Conservation (phyloP, 2,888 invertebrate genomes). For the Patella pellucida region DNA sequence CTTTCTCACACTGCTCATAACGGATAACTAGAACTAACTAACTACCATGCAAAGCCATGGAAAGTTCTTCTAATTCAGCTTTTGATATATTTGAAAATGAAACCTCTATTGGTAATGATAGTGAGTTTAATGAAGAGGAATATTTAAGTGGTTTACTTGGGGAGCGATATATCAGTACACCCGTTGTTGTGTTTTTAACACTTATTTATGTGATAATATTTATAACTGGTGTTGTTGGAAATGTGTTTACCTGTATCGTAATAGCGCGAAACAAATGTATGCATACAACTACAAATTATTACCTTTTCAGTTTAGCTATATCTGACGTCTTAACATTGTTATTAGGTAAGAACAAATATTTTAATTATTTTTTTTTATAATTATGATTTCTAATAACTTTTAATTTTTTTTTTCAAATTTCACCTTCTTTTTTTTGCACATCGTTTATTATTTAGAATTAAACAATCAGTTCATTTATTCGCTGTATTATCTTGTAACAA, state of each 20-base stretch:
- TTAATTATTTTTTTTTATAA: not conserved
- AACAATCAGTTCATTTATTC: too few species aligned
- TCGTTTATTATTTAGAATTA: too few species aligned
- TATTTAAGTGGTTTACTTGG: conserved; percentile 8
- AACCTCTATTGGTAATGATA: not conserved
- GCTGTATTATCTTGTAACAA: too few species aligned
- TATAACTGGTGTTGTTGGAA: conserved; percentile 33
- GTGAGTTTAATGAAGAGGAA: conserved; percentile 12
- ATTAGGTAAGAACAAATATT: conserved; percentile 74
- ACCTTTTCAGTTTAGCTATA: conserved; percentile 86
- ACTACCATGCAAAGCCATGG: too few species aligned
- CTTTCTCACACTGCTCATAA: too few species aligned
- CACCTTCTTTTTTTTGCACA: too few species aligned
- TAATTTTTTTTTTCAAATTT: too few species aligned
- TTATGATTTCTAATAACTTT: too few species aligned
- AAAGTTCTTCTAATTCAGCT: too few species aligned
- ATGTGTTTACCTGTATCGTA: conserved; percentile 35
- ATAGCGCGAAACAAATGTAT: conserved; percentile 34
- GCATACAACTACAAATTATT: conserved; percentile 77
- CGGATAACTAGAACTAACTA: too few species aligned
- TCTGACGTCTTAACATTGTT: conserved; percentile 83
- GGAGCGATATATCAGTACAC: conserved; percentile 15
- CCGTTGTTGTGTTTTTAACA: conserved; percentile 23
- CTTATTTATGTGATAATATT: conserved; percentile 33
- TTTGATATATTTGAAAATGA: too few species aligned